A percentile compares a stretch with the other conserved stretches of the same genome.
Evolutionary conservation across 2,888 invertebrate species (phyloP).

Genomic region (Parochlus steinenii): DNA sequence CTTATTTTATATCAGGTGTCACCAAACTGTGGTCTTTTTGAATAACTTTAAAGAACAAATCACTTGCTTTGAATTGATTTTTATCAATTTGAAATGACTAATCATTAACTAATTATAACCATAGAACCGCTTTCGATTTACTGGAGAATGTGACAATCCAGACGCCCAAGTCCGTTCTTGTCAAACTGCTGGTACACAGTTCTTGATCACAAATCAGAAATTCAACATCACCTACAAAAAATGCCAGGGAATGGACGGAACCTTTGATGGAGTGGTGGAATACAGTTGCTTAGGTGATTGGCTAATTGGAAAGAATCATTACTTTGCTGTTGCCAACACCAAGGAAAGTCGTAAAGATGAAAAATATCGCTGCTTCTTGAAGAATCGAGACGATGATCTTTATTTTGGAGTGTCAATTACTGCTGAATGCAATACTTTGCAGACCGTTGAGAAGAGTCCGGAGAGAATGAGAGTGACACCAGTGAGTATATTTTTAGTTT

Average conservation of each 20-base stretch:
- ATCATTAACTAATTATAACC: slow-evolving; percentile 17
- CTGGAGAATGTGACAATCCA: slow-evolving; percentile 78
- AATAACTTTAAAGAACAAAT: no score
- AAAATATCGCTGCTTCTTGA: slow-evolving; percentile 83
- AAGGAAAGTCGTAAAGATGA: slow-evolving; percentile 91
- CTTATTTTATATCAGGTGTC: not conserved
- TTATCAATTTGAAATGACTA: no score
- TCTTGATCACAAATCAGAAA: slow-evolving; percentile 90
- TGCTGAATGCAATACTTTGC: slow-evolving; percentile 81
- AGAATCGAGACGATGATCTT: slow-evolving; percentile 85
- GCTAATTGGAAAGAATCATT: slow-evolving; percentile 92
- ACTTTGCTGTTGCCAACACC: slow-evolving; percentile 92
- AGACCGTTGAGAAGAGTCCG: slow-evolving; percentile 86
- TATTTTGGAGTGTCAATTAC: slow-evolving; percentile 86
- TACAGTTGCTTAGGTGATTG: slow-evolving; percentile 89
- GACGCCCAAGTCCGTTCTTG: slow-evolving; percentile 85
- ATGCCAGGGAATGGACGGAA: slow-evolving; percentile 78
- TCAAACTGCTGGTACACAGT: slow-evolving; percentile 90
- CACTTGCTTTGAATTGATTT: no score
- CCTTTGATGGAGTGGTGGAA: slow-evolving; percentile 81
- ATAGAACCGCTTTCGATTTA: slow-evolving; percentile 71
- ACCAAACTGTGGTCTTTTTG: no score
- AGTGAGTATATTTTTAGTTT: no score
- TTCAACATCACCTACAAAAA: slow-evolving; percentile 87
- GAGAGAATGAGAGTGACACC: slow-evolving; percentile 75